Base-by-base conservation (phyloP, 2,797 vertebrate species). In the Malacoraja senta region DNA sequence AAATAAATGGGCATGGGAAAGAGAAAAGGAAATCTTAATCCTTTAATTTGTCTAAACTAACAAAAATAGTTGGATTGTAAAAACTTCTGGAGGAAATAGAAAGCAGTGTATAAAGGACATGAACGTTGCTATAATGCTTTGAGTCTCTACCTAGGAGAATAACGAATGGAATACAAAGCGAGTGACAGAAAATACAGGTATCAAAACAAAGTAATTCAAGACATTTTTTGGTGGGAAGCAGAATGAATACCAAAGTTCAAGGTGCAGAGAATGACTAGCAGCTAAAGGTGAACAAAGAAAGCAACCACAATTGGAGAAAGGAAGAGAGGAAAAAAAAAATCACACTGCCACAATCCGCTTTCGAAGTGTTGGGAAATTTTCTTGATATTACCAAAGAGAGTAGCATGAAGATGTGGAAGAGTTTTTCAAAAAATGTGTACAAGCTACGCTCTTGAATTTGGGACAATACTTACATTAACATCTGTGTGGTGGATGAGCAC, bases 401-500 rank as follows among this genome's bases (percentile, higher is more conserved):
- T 4, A 72, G 21, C 71, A 19, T 7, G 24, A 74, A 24, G 7
- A 74, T 21, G 19, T 74, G 19, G 71, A 74, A 74, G 19, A 0
- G 26, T 4, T 53, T 61, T 63, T 61, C 26, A 29, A 88, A 88
- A 32, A 8, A 81, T 21, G 29, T 58, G n/a, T 58, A 32, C 61
- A 65, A 88, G n/a, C n/a, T 68, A 68, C 15, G 3, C 7, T 63
- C 15, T 32, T 53, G 32, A 12, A 26, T 26, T 91, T 24, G 8
- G 29, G 21, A 38, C 15, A 91, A 74, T 76, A 99, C 99, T 99
- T 95, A 99, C 99, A 96, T 99, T 99, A 96, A 99, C 98, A 94
- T 99, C 99, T 79, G 98, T 99, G 96, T 99, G 99, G 95, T 99
- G 99, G 95, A 99, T 99, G 95, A 99, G 95, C 93, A 99, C 98